Evolutionary conservation across 53 echinoderm and acorn worm species (phyloP).

Genomic region (Pentamera pediparva): DNA sequence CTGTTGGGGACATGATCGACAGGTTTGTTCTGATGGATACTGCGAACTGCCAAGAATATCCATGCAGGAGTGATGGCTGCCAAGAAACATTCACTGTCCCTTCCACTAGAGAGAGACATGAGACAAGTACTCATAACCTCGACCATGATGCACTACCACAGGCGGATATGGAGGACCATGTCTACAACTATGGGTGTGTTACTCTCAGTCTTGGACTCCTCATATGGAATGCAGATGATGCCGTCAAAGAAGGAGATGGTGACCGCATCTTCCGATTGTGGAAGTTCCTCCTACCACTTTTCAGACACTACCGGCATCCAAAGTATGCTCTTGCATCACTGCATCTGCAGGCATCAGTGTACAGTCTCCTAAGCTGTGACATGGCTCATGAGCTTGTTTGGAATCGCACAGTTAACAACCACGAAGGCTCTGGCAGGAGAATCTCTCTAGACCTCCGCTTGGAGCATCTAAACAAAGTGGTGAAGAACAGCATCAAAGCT

Average conservation of each 20-base stretch:
- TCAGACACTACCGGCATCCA: conserved; percentile 5
- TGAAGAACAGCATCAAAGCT: not conserved
- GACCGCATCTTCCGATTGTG: conserved; percentile 27
- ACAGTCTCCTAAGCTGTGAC: conserved; percentile 15
- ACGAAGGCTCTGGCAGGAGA: conserved; percentile 18
- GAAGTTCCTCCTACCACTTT: conserved; percentile 13
- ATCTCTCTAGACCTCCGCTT: conserved; percentile 14
- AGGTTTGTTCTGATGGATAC: not conserved
- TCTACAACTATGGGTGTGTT: conserved; percentile 30
- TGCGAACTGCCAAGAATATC: not conserved
- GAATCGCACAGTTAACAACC: conserved; percentile 28
- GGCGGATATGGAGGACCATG: not conserved
- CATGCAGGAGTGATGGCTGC: not conserved
- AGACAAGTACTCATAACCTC: not conserved
- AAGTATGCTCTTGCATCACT: conserved; percentile 19
- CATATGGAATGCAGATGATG: conserved; percentile 7
- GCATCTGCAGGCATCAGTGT: conserved; percentile 19
- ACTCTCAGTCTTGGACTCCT: conserved; percentile 2
- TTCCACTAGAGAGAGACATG: conserved; percentile 1
- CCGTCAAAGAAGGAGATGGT: conserved; percentile 29
- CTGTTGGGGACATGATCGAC: not conserved
- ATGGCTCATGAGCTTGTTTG: conserved; percentile 17
- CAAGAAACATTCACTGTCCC: not conserved
- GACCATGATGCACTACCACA: not conserved
- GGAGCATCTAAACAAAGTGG: conserved; percentile 24